Percentiles rank a stretch among this genome's conserved stretches.
These are phyloP conservation scores for Periophthalmus modestus DNA, from an alignment of 2,113 vertebrate genomes.

Conservation along the genomic window DNA sequence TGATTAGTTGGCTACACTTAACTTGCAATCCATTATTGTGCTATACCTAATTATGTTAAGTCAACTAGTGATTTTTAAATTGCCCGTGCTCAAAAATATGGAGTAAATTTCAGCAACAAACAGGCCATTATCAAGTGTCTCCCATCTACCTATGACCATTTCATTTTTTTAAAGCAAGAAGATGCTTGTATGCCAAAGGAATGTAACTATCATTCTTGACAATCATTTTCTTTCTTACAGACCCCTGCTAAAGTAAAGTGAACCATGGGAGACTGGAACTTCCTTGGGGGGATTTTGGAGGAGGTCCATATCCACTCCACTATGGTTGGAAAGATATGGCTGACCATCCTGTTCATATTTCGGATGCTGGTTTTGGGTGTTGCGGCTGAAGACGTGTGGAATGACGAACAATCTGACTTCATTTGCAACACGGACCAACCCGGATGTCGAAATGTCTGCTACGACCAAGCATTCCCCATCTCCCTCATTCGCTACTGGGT, in stretches of 20 bases:
- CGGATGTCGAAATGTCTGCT: slow-evolving; percentile 87
- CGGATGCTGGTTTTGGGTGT: slow-evolving; percentile 87
- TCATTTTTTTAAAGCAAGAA: no score
- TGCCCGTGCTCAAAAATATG: background rate
- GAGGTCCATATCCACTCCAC: slow-evolving; percentile 92
- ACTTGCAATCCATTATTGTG: no score
- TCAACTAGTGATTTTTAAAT: background rate
- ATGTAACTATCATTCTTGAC: no score
- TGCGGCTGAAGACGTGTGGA: slow-evolving; percentile 90
- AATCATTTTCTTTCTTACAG: background rate
- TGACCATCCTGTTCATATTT: slow-evolving; percentile 90
- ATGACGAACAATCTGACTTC: slow-evolving; percentile 89
- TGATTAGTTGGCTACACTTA: no score
- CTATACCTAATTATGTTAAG: no score
- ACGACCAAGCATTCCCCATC: slow-evolving; percentile 88
- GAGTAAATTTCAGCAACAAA: background rate
- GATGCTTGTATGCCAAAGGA: background rate
- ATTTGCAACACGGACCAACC: slow-evolving; percentile 90
- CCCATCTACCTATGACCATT: no score
- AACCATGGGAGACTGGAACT: slow-evolving; percentile 89
- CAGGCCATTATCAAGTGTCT: no score
- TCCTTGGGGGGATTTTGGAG: slow-evolving; percentile 90
- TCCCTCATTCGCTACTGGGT: slow-evolving; percentile 93
- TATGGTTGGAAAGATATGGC: slow-evolving; percentile 90
- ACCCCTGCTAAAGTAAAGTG: slow-evolving; percentile 61